These are phyloP conservation scores for Hephaestus fuliginosus DNA, from an alignment of 2,797 vertebrate species.

Conservation along the genomic window DNA sequence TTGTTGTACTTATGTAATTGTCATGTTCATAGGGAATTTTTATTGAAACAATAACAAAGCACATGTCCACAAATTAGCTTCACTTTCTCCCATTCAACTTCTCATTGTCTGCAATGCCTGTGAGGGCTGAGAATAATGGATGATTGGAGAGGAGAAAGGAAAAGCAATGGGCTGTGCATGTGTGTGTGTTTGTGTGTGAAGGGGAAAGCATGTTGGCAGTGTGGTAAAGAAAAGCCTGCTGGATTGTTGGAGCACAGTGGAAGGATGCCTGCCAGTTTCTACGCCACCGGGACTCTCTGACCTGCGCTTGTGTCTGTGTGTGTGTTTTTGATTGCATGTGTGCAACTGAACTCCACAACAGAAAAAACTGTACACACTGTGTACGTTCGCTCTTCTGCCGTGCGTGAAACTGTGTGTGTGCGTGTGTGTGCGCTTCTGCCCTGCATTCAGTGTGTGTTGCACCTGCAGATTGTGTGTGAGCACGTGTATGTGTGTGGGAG, in stretches of 20 bases:
- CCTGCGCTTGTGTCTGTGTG: slow-evolving; percentile 67
- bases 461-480: slow-evolving; percentile 44
- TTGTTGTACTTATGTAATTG: slow-evolving; percentile 83
- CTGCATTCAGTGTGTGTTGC: slow-evolving; percentile 35
- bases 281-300: slow-evolving; percentile 80
- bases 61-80: slow-evolving; percentile 83
- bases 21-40: slow-evolving; percentile 79
- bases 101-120: slow-evolving; percentile 80
- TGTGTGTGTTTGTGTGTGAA: slow-evolving; percentile 45
- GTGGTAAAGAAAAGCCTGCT: slow-evolving; percentile 82
- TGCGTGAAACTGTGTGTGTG: slow-evolving; percentile 20
- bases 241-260: slow-evolving; percentile 79
- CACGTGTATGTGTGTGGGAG: slow-evolving; percentile 65
- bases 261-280: slow-evolving; percentile 81
- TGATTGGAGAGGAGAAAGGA: slow-evolving; percentile 77
- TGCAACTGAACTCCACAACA: slow-evolving; percentile 52
- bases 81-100: slow-evolving; percentile 77
- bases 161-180: slow-evolving; percentile 62
- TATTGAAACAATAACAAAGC: slow-evolving; percentile 85
- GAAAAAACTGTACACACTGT: slow-evolving; percentile 46
- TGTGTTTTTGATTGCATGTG: slow-evolving; percentile 31
- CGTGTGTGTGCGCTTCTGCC: slow-evolving; percentile 5
- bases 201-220: slow-evolving; percentile 76
- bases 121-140: slow-evolving; percentile 79
- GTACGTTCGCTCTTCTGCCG: slow-evolving; percentile 31